Evolutionary conservation across 2,797 vertebrate species (phyloP).

Genomic region (Cephalopachus bancanus): DNA sequence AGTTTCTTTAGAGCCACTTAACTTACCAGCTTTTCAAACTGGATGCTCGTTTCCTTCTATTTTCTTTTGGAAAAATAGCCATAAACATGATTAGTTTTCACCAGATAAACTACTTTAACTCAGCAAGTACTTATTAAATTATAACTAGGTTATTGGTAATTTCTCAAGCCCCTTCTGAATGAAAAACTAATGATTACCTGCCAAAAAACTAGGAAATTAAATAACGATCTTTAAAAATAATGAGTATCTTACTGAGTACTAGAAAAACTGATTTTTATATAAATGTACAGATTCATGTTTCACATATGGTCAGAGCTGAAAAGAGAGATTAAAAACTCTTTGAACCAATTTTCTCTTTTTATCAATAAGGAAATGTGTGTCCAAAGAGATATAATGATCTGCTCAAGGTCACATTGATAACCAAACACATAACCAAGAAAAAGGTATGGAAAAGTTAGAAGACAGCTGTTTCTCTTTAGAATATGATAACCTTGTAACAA

Average conservation of each 20-base stretch:
- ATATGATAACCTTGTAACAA: neutral
- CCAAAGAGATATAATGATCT: neutral
- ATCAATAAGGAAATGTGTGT: neutral
- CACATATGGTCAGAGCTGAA: neutral
- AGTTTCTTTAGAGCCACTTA: neutral
- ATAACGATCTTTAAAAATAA: slow-evolving; percentile 52
- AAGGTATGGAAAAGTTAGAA: neutral
- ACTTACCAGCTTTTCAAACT: neutral
- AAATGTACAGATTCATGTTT: neutral
- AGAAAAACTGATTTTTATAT: neutral
- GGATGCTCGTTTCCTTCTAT: neutral
- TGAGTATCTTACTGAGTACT: neutral
- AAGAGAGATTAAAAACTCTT: neutral
- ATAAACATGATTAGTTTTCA: neutral
- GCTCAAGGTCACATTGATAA: neutral
- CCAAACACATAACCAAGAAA: neutral
- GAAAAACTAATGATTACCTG: neutral
- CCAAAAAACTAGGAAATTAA: slow-evolving; percentile 19
- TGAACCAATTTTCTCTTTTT: neutral
- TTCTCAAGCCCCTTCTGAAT: neutral
- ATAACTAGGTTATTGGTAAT: neutral
- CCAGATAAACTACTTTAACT: neutral
- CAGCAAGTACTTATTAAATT: slow-evolving; percentile 41
- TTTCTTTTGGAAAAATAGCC: slow-evolving; percentile 29
- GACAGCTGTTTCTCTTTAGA: neutral